Conservation (phyloP, 2,888 invertebrate species). For the Creontiades dilutus region DNA sequence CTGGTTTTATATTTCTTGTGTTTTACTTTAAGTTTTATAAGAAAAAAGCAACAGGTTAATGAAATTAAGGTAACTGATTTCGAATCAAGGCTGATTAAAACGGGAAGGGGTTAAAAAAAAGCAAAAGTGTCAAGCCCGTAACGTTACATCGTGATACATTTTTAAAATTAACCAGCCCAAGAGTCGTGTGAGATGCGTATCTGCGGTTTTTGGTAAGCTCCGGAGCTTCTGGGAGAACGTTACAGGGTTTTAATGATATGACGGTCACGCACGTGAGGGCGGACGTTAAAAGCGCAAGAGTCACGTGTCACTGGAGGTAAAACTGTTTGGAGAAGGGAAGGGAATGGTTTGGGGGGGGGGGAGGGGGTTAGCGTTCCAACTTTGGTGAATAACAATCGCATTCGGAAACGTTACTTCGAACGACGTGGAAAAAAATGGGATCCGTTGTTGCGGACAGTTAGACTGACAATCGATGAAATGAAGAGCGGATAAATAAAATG, state of each 20-base stretch:
- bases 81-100: background rate
- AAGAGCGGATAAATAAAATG: too few species aligned
- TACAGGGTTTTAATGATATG: conserved; percentile 26
- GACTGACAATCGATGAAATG: too few species aligned
- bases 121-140: background rate
- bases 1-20: too few species aligned
- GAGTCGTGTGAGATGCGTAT: conserved; percentile 21
- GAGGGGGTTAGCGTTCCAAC: background rate
- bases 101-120: background rate
- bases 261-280: conserved; percentile 12
- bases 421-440: background rate
- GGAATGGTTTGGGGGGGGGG: background rate
- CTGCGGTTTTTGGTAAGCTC: conserved; percentile 1
- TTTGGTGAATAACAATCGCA: conserved; percentile 22
- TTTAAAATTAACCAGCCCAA: background rate
- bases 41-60: too few species aligned
- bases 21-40: too few species aligned
- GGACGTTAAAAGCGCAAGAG: background rate
- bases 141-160: conserved; percentile 3
- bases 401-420: background rate
- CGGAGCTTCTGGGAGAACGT: conserved; percentile 4
- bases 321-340: background rate
- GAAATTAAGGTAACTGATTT: background rate
- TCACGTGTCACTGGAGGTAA: conserved; percentile 42
- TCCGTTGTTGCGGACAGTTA: background rate